A percentile compares a stretch with the other conserved stretches of the same genome.
phyloP scores from a whole-genome alignment of 2,888 invertebrate species.

The Drosophila seclusa region DNA sequence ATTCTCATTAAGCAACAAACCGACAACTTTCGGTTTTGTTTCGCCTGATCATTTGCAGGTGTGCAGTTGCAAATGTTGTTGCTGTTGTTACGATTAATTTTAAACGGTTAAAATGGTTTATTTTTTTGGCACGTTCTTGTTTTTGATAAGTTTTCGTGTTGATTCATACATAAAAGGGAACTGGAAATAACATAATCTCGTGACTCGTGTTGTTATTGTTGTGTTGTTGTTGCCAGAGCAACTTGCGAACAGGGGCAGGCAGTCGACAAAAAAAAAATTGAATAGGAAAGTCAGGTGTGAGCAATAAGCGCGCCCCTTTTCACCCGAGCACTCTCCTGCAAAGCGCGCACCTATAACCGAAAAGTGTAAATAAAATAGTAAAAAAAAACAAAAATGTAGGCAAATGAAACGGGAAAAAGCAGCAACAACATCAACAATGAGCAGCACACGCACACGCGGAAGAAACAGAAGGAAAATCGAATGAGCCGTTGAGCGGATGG shows the following conservation, averaged over 20 bases:
- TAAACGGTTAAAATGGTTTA: conserved; percentile 20
- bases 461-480: conserved; percentile 63
- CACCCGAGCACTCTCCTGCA: conserved; percentile 3
- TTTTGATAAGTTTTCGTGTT: conserved; percentile 38
- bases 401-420: conserved; percentile 57
- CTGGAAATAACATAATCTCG: conserved; percentile 33
- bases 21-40: conserved; percentile 45
- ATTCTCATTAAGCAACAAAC: conserved; percentile 30
- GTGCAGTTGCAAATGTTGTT: conserved; percentile 15
- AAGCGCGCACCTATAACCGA: conserved; percentile 37
- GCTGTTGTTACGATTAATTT: conserved; percentile 13
- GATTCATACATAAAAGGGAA: conserved; percentile 33
- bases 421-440: conserved; percentile 37
- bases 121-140: conserved; percentile 47
- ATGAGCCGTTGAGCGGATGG: conserved; percentile 40
- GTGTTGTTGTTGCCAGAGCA: conserved; percentile 58
- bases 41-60: conserved; percentile 43
- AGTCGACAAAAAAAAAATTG: conserved; percentile 5
- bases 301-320: conserved; percentile 20
- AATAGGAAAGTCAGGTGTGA: conserved; percentile 55
- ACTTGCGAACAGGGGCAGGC: conserved; percentile 54
- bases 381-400: conserved; percentile 42
- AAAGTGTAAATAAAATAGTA: conserved; percentile 70
- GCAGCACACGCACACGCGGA: conserved; percentile 49
- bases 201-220: conserved; percentile 21